Evolutionary conservation across 2,797 vertebrate genomes (phyloP).

Genomic region (Champsocephalus esox): DNA sequence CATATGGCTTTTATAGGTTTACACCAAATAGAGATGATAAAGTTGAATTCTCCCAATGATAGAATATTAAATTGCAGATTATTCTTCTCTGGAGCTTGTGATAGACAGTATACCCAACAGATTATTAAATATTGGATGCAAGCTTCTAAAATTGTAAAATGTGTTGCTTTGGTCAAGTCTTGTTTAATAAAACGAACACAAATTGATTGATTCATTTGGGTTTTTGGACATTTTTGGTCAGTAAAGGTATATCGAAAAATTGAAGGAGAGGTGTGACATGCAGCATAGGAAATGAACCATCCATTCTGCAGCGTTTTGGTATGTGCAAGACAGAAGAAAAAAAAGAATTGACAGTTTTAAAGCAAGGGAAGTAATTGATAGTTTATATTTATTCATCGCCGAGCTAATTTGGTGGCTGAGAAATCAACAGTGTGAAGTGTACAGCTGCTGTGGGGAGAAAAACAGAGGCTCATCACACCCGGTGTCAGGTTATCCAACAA

Average conservation of each 20-base stretch:
- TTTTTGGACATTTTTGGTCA: not conserved
- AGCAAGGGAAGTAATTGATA: not conserved
- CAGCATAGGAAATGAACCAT: not conserved
- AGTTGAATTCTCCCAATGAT: not conserved
- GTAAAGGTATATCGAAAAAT: not conserved
- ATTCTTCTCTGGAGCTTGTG: not conserved
- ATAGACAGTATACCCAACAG: not conserved
- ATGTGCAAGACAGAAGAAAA: not conserved
- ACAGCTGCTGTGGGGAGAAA: slow-evolving; percentile 53
- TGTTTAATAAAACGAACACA: no score
- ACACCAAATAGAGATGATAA: not conserved
- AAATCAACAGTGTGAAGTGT: slow-evolving; percentile 51
- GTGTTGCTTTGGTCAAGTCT: no score
- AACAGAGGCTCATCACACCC: slow-evolving; percentile 47
- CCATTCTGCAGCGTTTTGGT: not conserved
- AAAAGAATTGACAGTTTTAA: slow-evolving; percentile 11
- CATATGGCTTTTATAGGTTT: slow-evolving; percentile 3
- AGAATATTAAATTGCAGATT: not conserved
- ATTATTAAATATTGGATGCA: not conserved
- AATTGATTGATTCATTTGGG: no score
- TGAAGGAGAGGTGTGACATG: not conserved
- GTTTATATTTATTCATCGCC: slow-evolving; percentile 33
- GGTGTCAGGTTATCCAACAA: slow-evolving; percentile 39
- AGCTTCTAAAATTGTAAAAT: no score
- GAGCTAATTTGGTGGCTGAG: slow-evolving; percentile 37